phyloP scores from a whole-genome alignment of 1,140 invertebrate genomes.

The Cotesia vestalis region DNA sequence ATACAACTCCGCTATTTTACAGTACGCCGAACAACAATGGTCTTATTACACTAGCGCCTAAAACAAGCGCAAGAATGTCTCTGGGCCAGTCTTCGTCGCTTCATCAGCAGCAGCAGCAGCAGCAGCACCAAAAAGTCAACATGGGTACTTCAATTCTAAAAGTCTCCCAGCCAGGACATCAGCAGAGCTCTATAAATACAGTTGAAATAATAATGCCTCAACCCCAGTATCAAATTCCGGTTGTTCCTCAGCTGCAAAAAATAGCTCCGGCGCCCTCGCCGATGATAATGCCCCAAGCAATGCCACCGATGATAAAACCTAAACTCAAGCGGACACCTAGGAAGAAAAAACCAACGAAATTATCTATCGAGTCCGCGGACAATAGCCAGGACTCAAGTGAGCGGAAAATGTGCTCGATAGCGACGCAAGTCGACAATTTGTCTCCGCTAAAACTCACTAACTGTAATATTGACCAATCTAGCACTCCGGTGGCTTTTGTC shows the following conservation, averaged over 20 bases:
- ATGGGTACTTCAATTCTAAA: slow-evolving; percentile 16
- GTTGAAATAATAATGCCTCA: slow-evolving; percentile 28
- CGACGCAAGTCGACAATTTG: slow-evolving; percentile 40
- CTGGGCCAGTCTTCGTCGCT: neutral
- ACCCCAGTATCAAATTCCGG: slow-evolving; percentile 15
- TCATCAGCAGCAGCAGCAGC: neutral
- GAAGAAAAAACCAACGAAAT: slow-evolving; percentile 37
- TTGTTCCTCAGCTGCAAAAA: slow-evolving; percentile 1
- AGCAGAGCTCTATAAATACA: neutral
- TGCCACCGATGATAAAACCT: slow-evolving; percentile 7
- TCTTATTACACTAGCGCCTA: neutral
- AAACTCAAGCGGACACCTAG: slow-evolving; percentile 26
- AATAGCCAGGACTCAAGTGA: neutral
- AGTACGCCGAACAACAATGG: neutral
- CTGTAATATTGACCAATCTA: slow-evolving; percentile 18
- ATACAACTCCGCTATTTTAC: neutral
- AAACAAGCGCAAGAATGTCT: slow-evolving; percentile 19
- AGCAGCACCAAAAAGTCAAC: neutral
- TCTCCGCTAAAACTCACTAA: neutral
- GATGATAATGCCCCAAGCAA: neutral
- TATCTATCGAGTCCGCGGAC: neutral
- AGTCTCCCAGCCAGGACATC: neutral
- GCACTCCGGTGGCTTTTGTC: neutral
- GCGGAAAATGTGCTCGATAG: slow-evolving; percentile 38
- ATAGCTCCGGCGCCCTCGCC: neutral